Base-by-base conservation (phyloP, 2,888 invertebrate genomes). In the Homarus gammarus region DNA sequence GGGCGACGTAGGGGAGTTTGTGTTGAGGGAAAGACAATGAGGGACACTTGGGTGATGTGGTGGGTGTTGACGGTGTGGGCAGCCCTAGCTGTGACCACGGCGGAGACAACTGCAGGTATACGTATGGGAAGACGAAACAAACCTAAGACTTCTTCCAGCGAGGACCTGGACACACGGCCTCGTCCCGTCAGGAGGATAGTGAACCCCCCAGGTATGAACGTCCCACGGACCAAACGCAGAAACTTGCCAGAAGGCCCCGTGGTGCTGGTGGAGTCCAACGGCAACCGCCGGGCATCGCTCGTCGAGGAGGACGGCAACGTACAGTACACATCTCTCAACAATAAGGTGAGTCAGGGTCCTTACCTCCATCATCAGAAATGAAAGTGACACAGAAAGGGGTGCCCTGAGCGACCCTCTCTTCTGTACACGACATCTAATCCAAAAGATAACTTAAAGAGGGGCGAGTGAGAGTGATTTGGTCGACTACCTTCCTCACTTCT, bases 251-350 rank as follows among this genome's bases (percentile, higher is more conserved):
- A 56, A 12, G 27, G 56, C 3, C 3, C 64, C 27, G 70, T 82
- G 70, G 82, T 82, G 40, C 27, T 82, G 31, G 70, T 82, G 82
- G 68, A 68, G 40, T 49, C 40, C 0, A 70, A 82, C 6, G 70
- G 82, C n/a, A 70, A 49, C 2, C 40, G 82, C 10, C 68, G 27
- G n/a, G 82, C 82, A 12, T 82, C 82, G 0, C 44, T 82, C 27
- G 49, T 44, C 31, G 31, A 82, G 22, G 44, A 82, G n/a, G 82
- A 82, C 44, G 82, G 44, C 18, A 44, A 70, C 36, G 27, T 82
- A 18, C 82, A 82, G 70, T 82, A 82, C 70, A 31, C 40, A 22
- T 70, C 70, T 2, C 44, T 49, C 36, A 70, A 82, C 44, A 61
- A 38, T 12, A 82, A 82, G 70, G 82, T 82, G 27, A 82, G 82